Evolutionary conservation across 1,140 invertebrate genomes (phyloP).

Genomic region (Meloidogyne hapla): DNA sequence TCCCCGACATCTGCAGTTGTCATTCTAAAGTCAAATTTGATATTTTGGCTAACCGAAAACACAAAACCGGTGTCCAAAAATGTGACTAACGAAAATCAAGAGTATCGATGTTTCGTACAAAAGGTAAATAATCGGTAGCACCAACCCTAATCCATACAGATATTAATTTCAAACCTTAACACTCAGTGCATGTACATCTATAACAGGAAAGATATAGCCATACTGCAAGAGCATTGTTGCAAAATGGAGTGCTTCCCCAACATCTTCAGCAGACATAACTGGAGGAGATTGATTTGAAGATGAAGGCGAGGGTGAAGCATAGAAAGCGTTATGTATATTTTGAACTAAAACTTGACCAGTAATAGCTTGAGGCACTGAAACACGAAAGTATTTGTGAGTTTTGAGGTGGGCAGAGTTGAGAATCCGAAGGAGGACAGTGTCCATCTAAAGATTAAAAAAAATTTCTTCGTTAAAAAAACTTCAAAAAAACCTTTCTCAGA

Average conservation of each 20-base stretch:
- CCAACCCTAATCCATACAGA: too few relatives aligned
- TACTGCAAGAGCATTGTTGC: constrained; percentile 61
- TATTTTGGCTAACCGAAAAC: too few relatives aligned
- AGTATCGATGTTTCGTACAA: too few relatives aligned
- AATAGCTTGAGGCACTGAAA: constrained; percentile 62
- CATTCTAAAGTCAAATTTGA: too few relatives aligned
- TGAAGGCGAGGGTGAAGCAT: neutral
- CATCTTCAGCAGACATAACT: neutral
- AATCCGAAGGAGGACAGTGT: constrained; percentile 46
- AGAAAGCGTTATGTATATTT: constrained; percentile 52
- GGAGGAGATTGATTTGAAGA: neutral
- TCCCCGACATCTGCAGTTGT: too few relatives aligned
- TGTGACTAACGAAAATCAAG: too few relatives aligned
- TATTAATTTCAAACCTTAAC: constrained; percentile 50
- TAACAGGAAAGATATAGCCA: constrained; percentile 60
- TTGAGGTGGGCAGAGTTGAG: constrained; percentile 50
- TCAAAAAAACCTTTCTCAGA: constrained; percentile 17
- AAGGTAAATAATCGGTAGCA: too few relatives aligned
- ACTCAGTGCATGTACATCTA: constrained; percentile 47
- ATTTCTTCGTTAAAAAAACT: neutral
- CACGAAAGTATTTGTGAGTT: constrained; percentile 63
- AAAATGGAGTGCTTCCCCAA: constrained; percentile 44
- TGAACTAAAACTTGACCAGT: constrained; percentile 59
- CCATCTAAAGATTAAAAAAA: constrained; percentile 41
- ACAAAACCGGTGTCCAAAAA: too few relatives aligned